Evolutionary conservation across 2,113 vertebrate species (phyloP), one percentile per base, ranked within the genome.

Genomic region (Oostethus manadensis): DNA sequence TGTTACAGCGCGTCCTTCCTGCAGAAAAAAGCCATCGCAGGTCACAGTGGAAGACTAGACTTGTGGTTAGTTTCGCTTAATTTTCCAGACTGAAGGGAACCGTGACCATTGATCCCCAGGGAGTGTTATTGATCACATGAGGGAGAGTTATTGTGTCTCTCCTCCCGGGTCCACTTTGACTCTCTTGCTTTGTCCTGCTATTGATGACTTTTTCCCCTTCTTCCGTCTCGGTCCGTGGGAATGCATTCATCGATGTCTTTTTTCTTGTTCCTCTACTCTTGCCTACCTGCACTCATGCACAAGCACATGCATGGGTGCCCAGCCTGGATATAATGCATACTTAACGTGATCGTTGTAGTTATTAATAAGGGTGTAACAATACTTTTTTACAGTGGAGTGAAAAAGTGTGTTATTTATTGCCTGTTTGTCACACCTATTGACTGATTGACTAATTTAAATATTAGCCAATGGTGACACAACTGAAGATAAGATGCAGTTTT

Each of bases 121-220:
- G 17, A 61, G 69, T 62, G 59, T 59, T 64, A 86, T 84, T 68
- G 83, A 85, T 83, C 70, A 76, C 45, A 49, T 59, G 61, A 80
- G 77, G 74, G 56, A 66, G 44, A 65, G 69, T 66, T 68, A 79
- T 73, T 66, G 72, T 82, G 62, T 76, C 71, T 62, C 66, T 29
- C 66, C 51, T 42, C 67, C 66, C n/a, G 61, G 29, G 60, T 67
- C 62, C 69, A 60, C 69, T 72, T 60, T 60, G 15, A 64, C 46
- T 47, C 17, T 29, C 44, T 17, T 59, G 53, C 26, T 45, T 50
- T 64, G 46, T 50, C 48, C 10, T 26, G 22, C 21, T 23, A 13
- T 50, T 22, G 38, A 42, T 42, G 38, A 42, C 38, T 42, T 1
- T 7, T 7, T 7, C 38, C 38, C 38, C 10, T 14, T 13, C 5